Base-by-base conservation (phyloP, 2,797 vertebrate species). In the Pristis pectinata region DNA sequence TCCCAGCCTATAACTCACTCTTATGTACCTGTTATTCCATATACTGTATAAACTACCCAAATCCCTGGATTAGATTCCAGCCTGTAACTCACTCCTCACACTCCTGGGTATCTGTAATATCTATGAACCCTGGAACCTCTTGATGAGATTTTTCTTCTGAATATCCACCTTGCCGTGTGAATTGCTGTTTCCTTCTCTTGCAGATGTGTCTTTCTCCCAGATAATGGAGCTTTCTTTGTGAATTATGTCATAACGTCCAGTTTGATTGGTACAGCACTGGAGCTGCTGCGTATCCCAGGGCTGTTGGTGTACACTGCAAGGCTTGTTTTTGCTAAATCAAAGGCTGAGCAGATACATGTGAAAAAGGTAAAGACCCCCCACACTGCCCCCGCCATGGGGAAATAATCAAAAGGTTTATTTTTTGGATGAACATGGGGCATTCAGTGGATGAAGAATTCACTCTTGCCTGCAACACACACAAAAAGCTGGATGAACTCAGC, bases 161-260 rank as follows among this genome's bases (percentile, higher is more conserved):
- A 6, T 30, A 24, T 13, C 56, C 67, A n/a, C n/a, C 37, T 44
- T 15, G 41, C 0, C 79, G 76, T 94, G 11, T 3, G 0, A 41
- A 44, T 49, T 93, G 41, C 93, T 74, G 17, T 95, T 67, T 49
- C 56, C 49, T 92, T 85, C 53, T 0, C 85, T 74, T 83, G 17
- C 96, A 99, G 99, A 97, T 99, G 99, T 0, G 99, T 99, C 96
- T 99, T 99, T 96, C 97, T 99, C 49, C 99, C 99, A 0, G 98
- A 99, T 97, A 99, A 99, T 0, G 99, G 99, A 0, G 99, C 99
- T 2, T 99, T 99, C 97, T 99, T 99, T 0, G 97, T 99, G 89
- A 99, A 99, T 97, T 99, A 99, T 0, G 98, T 99, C 8, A 98
- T 99, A 95, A 99, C 99, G 0, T 97, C 98, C 37, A 98, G 98